phyloP scores from a whole-genome alignment of 2,113 vertebrate species.

The Tetrax tetrax region DNA sequence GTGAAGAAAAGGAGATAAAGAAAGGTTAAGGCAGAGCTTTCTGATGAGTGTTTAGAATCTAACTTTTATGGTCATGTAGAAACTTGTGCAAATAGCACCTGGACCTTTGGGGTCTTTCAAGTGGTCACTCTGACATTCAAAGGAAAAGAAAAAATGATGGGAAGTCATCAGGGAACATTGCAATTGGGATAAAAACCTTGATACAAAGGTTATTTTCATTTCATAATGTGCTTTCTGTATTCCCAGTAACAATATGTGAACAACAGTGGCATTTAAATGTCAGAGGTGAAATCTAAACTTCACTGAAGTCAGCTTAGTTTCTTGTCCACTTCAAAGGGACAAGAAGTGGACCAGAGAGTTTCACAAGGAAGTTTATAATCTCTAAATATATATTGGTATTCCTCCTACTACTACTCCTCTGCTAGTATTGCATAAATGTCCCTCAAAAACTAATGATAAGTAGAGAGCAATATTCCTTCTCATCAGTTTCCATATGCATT shows the following conservation, averaged over 20 bases:
- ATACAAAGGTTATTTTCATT: slow-evolving; percentile 34
- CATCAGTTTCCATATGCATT: neutral
- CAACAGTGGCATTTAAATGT: slow-evolving; percentile 31
- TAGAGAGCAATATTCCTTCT: neutral
- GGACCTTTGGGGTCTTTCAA: neutral
- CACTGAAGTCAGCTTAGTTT: neutral
- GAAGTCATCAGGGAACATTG: neutral
- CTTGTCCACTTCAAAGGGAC: neutral
- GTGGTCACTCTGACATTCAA: slow-evolving; percentile 22
- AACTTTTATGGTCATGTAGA: neutral
- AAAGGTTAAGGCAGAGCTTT: neutral
- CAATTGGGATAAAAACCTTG: neutral
- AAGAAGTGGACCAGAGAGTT: neutral
- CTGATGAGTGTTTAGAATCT: neutral
- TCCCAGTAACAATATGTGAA: neutral
- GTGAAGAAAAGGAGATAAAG: neutral
- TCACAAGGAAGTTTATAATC: neutral
- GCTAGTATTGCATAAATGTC: neutral
- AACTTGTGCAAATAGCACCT: neutral
- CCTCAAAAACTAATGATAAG: neutral
- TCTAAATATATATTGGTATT: neutral
- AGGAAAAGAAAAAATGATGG: neutral
- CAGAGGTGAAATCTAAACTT: neutral
- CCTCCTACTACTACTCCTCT: neutral
- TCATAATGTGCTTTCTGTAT: neutral